Percentiles rank a stretch among this genome's conserved stretches.
Conservation (phyloP, 2,888 invertebrate genomes). For the Slavum lentiscoides region DNA sequence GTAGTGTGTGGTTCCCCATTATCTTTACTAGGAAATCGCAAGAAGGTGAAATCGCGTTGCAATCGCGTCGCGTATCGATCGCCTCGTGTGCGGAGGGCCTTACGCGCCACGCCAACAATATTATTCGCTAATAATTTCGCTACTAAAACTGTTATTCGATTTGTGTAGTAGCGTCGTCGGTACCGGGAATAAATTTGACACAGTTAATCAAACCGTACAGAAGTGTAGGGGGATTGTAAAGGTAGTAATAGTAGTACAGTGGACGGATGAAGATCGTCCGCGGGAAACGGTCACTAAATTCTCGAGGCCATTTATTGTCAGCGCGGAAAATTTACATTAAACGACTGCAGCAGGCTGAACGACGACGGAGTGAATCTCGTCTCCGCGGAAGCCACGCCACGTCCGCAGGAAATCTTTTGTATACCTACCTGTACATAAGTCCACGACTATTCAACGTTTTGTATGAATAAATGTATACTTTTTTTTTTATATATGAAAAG, state of each 20-base stretch:
- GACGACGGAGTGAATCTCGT: constrained; percentile 38
- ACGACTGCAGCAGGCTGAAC: constrained; percentile 30
- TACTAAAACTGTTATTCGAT: neutral
- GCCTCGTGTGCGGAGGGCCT: too few species aligned
- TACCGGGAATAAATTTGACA: neutral
- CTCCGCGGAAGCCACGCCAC: constrained; percentile 45
- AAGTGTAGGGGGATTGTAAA: neutral
- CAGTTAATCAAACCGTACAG: constrained; percentile 17
- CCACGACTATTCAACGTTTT: constrained; percentile 23
- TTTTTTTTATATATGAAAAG: neutral
- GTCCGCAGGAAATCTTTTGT: constrained; percentile 52
- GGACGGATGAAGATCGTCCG: neutral
- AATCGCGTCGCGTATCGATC: too few species aligned
- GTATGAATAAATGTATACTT: constrained; percentile 25
- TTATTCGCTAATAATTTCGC: constrained; percentile 1
- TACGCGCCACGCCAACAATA: neutral
- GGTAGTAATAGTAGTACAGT: neutral
- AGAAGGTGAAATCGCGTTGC: too few species aligned
- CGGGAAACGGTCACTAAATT: constrained; percentile 16
- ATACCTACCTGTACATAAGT: constrained; percentile 1
- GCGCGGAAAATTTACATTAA: constrained; percentile 42
- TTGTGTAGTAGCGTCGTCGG: constrained; percentile 4
- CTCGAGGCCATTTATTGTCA: constrained; percentile 32
- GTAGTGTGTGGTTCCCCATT: too few species aligned
- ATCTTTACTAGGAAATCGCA: too few species aligned